Percentiles rank a stretch among this genome's conserved stretches.
These are phyloP conservation scores for Calliopsis andreniformis DNA, from an alignment of 1,140 invertebrate species.

Conservation along the genomic window DNA sequence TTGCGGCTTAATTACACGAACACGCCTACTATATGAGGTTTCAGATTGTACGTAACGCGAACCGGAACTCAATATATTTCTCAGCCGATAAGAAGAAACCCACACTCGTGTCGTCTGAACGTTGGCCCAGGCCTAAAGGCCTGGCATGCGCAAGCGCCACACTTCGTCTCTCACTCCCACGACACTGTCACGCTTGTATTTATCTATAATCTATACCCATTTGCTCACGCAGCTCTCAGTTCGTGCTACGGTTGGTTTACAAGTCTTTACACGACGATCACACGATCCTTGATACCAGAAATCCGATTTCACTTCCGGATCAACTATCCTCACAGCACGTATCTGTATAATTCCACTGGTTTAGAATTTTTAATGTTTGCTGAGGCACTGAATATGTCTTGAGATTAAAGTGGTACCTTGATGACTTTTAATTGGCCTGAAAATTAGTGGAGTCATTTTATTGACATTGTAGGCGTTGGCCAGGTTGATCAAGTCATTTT, in stretches of 20 bases:
- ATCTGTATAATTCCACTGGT: too few relatives aligned
- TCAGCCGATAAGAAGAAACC: conserved; percentile 73
- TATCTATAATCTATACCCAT: conserved; percentile 19
- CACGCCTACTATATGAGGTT: conserved; percentile 75
- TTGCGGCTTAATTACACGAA: conserved; percentile 79
- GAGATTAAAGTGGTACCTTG: too few relatives aligned
- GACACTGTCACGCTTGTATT: conserved; percentile 1
- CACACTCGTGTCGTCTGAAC: neutral
- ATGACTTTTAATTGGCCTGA: too few relatives aligned
- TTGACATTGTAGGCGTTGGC: too few relatives aligned
- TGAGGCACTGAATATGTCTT: too few relatives aligned
- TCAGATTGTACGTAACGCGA: conserved; percentile 74
- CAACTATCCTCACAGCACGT: neutral
- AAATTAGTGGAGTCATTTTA: too few relatives aligned
- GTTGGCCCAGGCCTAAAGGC: conserved; percentile 11
- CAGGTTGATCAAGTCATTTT: too few relatives aligned
- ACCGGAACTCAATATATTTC: conserved; percentile 76
- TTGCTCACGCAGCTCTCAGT: neutral
- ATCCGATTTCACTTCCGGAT: conserved; percentile 44
- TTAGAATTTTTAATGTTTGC: too few relatives aligned
- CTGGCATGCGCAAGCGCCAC: conserved; percentile 9
- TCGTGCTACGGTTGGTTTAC: conserved; percentile 39
- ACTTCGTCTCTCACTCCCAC: neutral
- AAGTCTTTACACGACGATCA: conserved; percentile 52
- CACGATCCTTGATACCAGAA: conserved; percentile 30